phyloP scores from a whole-genome alignment of 2,113 vertebrate species.

The Protobothrops flavoviridis region DNA sequence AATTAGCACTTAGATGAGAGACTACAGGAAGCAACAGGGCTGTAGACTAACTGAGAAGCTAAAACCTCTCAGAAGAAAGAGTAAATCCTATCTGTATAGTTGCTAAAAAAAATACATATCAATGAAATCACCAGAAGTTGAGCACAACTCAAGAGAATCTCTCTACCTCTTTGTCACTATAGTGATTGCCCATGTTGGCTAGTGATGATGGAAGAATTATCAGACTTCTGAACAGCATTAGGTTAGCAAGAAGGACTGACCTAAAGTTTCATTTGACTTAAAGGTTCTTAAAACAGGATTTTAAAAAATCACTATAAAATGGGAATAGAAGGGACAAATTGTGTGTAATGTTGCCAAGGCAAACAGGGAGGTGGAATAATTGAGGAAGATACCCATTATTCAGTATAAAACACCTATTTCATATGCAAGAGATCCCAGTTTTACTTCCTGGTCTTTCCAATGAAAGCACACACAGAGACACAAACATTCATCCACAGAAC shows the following conservation, averaged over 20 bases:
- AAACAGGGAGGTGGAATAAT: background rate
- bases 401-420: background rate
- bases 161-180: background rate
- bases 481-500: background rate
- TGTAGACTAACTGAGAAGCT: background rate
- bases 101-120: background rate
- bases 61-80: background rate
- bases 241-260: background rate
- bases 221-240: background rate
- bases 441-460: background rate
- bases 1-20: background rate
- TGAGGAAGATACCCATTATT: background rate
- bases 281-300: background rate
- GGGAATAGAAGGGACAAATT: background rate
- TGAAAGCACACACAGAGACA: background rate
- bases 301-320: background rate
- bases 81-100: background rate
- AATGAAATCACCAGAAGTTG: background rate
- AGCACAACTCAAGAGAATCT: background rate
- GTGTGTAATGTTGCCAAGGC: background rate
- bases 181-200: background rate
- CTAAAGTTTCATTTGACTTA: background rate
- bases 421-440: background rate
- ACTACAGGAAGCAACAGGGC: background rate
- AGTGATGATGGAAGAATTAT: background rate